A percentile compares a stretch with the other conserved stretches of the same genome.
These are phyloP conservation scores for Agrochola lychnidis DNA, from an alignment of 2,888 invertebrate genomes.

Conservation along the genomic window DNA sequence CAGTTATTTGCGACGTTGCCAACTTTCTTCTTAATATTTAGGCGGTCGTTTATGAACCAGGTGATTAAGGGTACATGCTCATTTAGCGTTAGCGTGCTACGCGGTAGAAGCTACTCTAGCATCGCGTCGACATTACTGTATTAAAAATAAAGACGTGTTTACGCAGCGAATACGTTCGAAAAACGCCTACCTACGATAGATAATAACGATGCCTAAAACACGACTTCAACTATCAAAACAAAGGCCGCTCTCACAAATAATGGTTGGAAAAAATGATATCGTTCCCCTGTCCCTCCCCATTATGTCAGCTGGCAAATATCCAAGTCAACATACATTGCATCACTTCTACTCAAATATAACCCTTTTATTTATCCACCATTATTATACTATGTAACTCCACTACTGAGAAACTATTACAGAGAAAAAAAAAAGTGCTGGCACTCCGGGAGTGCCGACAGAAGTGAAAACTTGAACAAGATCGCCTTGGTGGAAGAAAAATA, in stretches of 20 bases:
- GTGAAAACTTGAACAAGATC: too few relatives aligned
- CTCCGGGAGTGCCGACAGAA: too few relatives aligned
- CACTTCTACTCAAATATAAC: slow-evolving; percentile 20
- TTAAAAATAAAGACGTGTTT: neutral
- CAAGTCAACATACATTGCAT: slow-evolving; percentile 48
- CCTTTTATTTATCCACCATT: slow-evolving; percentile 33
- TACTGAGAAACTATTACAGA: neutral
- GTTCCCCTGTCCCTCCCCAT: slow-evolving; percentile 13
- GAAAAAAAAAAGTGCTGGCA: too few relatives aligned
- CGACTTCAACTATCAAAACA: slow-evolving; percentile 14
- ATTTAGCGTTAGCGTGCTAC: neutral
- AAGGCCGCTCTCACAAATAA: slow-evolving; percentile 7
- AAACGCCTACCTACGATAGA: neutral
- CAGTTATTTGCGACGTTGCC: neutral
- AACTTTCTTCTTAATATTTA: neutral
- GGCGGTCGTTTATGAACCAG: neutral
- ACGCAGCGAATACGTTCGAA: neutral
- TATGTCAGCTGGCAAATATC: slow-evolving; percentile 49
- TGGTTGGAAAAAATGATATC: slow-evolving; percentile 28
- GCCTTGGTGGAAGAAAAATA: too few relatives aligned
- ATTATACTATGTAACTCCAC: slow-evolving; percentile 1
- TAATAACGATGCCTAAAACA: neutral
- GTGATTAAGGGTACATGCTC: neutral
- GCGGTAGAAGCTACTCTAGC: neutral
- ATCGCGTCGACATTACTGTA: neutral